Conservation (phyloP, 2,113 vertebrate genomes). For the Phaethon lepturus region DNA sequence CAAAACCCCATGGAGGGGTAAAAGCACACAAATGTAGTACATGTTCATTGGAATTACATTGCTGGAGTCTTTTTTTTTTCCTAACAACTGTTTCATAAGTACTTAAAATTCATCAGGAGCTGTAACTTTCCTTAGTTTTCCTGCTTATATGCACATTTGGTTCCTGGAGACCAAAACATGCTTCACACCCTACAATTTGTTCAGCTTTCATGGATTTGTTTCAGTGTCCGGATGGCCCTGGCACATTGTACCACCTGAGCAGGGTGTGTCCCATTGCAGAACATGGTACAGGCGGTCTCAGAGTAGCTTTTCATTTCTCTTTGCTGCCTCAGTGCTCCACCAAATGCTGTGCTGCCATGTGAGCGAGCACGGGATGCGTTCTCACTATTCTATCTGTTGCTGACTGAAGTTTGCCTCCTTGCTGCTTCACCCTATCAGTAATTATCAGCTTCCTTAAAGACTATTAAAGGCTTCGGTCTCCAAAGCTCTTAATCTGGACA, state of each 20-base stretch:
- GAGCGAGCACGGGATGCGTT: not conserved
- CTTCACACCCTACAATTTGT: not conserved
- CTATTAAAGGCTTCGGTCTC: not conserved
- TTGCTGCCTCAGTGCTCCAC: not conserved
- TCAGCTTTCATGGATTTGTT: not conserved
- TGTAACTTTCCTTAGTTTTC: not conserved
- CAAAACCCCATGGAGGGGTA: not conserved
- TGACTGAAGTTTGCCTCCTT: not conserved
- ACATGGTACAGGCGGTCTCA: fast-evolving
- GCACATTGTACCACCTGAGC: fast-evolving
- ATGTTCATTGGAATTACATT: not conserved
- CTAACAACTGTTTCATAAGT: not conserved
- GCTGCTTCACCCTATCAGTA: not conserved
- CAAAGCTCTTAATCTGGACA: not conserved
- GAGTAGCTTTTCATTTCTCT: not conserved
- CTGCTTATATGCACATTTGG: not conserved
- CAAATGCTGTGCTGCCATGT: not conserved
- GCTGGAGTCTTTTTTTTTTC: not conserved
- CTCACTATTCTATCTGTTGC: not conserved
- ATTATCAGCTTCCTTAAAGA: not conserved
- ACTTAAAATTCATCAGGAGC: not conserved
- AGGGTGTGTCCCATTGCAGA: fast-evolving
- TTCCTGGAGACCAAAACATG: not conserved
- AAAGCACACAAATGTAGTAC: not conserved
- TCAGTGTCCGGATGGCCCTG: fast-evolving